Percentiles rank a stretch among this genome's conserved stretches.
Evolutionary conservation across 2,113 vertebrate genomes (phyloP).

Genomic region (Eurystomus gularis): DNA sequence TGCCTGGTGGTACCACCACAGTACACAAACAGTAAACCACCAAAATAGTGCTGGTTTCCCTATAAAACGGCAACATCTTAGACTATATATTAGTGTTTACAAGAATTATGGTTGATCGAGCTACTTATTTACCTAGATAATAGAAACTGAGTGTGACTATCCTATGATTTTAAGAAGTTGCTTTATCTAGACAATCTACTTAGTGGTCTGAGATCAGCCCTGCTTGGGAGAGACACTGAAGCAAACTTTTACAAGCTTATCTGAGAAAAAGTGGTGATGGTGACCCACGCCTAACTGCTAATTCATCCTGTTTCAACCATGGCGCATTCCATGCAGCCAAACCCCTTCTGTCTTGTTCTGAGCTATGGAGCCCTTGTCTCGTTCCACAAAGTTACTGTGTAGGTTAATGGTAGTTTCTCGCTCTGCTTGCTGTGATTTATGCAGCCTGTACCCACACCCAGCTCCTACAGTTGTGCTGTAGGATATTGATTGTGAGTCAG

Average conservation of each 20-base stretch:
- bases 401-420: background rate
- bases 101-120: background rate
- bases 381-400: background rate
- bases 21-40: background rate
- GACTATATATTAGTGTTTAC: background rate
- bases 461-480: background rate
- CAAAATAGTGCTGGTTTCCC: background rate
- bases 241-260: background rate
- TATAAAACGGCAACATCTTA: background rate
- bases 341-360: background rate
- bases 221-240: background rate
- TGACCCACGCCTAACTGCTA: background rate
- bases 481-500: background rate
- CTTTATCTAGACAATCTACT: background rate
- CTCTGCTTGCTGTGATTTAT: background rate
- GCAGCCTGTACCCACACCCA: background rate
- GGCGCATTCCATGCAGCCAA: background rate
- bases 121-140: background rate
- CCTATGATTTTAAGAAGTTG: background rate
- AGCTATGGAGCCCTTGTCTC: background rate
- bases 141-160: background rate
- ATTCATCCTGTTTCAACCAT: background rate
- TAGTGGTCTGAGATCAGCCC: background rate
- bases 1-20: background rate
- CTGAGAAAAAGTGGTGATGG: background rate